Evolutionary conservation across 2,888 invertebrate genomes (phyloP).

Genomic region (Tryphoninae sp.): DNA sequence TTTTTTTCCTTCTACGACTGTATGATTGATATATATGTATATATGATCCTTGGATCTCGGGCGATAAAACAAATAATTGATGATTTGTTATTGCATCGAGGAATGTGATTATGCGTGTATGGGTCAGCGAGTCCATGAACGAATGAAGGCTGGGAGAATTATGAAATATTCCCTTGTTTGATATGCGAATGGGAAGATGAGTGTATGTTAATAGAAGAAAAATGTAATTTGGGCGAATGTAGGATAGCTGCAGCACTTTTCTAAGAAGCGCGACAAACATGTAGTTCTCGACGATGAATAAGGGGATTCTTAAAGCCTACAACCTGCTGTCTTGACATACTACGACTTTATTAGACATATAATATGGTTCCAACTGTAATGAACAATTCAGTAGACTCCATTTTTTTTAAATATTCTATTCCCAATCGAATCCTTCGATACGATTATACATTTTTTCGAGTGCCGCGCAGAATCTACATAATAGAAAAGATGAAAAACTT

Average conservation of each 20-base stretch:
- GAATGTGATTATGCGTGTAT: slow-evolving; percentile 36
- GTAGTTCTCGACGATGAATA: slow-evolving; percentile 4
- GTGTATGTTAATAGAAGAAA: slow-evolving; percentile 21
- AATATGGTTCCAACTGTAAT: slow-evolving; percentile 11
- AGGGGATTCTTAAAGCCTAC: slow-evolving; percentile 5
- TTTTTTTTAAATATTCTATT: slow-evolving; percentile 8
- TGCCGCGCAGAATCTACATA: background rate
- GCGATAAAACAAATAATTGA: slow-evolving; percentile 29
- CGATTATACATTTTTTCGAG: slow-evolving; percentile 19
- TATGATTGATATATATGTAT: background rate
- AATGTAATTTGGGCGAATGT: slow-evolving; percentile 18
- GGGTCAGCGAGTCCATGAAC: background rate
- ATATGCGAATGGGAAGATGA: slow-evolving; percentile 1
- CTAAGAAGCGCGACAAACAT: background rate
- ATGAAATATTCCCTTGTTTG: background rate
- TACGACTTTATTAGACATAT: slow-evolving; percentile 18
- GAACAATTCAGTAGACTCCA: background rate
- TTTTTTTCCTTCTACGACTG: slow-evolving; percentile 24
- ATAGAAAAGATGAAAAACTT: slow-evolving; percentile 9
- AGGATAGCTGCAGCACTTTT: background rate
- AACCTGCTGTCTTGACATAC: slow-evolving; percentile 16
- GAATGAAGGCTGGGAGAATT: background rate
- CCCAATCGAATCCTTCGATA: slow-evolving; percentile 21
- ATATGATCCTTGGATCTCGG: slow-evolving; percentile 15
- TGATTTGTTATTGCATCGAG: slow-evolving; percentile 33